Evolutionary conservation across 2,888 invertebrate genomes (phyloP).

Genomic region (Leptopilina syphax): DNA sequence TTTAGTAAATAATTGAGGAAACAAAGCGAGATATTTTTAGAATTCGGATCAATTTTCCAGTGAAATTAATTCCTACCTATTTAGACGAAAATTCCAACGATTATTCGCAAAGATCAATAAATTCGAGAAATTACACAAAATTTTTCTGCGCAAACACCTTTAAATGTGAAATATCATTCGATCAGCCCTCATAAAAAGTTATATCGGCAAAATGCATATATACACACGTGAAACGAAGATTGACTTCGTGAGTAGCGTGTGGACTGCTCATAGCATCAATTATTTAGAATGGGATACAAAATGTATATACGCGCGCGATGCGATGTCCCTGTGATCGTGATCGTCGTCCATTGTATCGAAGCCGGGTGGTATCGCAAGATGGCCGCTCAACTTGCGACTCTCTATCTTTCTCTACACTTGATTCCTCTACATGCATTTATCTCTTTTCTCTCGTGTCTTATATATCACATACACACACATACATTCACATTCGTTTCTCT

Average conservation of each 20-base stretch:
- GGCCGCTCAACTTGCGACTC: slow-evolving; percentile 59
- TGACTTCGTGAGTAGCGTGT: slow-evolving; percentile 64
- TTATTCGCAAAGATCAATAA: too few species aligned
- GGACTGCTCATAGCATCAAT: slow-evolving; percentile 67
- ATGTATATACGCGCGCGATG: slow-evolving; percentile 55
- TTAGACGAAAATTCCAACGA: too few species aligned
- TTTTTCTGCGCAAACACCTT: too few species aligned
- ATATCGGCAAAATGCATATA: slow-evolving; percentile 47
- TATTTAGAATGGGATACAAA: slow-evolving; percentile 63
- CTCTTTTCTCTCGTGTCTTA: slow-evolving; percentile 12
- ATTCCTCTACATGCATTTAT: slow-evolving; percentile 4
- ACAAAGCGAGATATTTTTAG: too few species aligned
- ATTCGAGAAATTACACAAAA: too few species aligned
- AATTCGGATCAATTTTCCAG: too few species aligned
- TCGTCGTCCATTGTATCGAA: slow-evolving; percentile 63
- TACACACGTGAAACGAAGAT: slow-evolving; percentile 60
- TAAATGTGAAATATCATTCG: too few species aligned
- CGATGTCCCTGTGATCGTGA: slow-evolving; percentile 48
- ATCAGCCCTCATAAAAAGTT: not conserved
- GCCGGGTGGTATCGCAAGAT: slow-evolving; percentile 67
- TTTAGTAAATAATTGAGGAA: too few species aligned
- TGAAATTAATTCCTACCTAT: too few species aligned
- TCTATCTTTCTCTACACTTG: slow-evolving; percentile 31
- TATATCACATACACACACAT: too few species aligned
- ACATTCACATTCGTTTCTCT: slow-evolving; percentile 7